Evolutionary conservation across 2,888 invertebrate species (phyloP), one percentile per base, ranked within the genome.

Genomic region (Emesis russula): DNA sequence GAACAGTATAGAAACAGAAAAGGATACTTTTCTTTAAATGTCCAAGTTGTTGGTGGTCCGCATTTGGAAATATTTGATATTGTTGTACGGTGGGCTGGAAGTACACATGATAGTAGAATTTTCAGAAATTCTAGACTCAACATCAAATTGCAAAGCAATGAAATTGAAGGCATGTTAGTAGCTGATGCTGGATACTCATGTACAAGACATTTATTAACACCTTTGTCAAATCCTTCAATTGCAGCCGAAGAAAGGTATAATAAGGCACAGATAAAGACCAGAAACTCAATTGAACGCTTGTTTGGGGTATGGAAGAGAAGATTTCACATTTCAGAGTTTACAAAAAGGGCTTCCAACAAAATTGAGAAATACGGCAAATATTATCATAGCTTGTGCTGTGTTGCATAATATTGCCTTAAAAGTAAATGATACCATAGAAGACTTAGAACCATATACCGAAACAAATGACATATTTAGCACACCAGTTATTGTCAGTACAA

Each of bases 31-130:
- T 41, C 41, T 41, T 41, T 41, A 41, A 41, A 41, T 41, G 41
- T 41, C 6, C 41, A 41, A 41, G 41, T 41, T 41, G 41, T 41
- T 9, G 48, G 18, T 53, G 48, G 48, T 75, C 75, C 18, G 53
- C 75, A 18, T 44, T 75, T 44, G 44, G 48, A 18, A 75, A 75
- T 75, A 75, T 75, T 48, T 73, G 73, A 73, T 31, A 15, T 73
- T 41, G 73, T 73, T 18, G 41, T 73, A 73, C 73, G n/a, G 15
- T 73, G 73, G 73, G 73, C 73, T 73, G 73, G 73, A 33, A 73
- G 9, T 36, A 73, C 73, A 15, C 73, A 73, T 15, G 73, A 73
- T 73, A 73, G 25, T 38, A 38, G 41, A 11, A 73, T 73, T 73
- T 73, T 73, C 18, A 36, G 73, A 73, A 73, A 73, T n/a, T 73